Percentiles rank a stretch among this genome's conserved stretches.
Conservation (phyloP, 2,888 invertebrate genomes). For the Ornithoptera priamus region DNA sequence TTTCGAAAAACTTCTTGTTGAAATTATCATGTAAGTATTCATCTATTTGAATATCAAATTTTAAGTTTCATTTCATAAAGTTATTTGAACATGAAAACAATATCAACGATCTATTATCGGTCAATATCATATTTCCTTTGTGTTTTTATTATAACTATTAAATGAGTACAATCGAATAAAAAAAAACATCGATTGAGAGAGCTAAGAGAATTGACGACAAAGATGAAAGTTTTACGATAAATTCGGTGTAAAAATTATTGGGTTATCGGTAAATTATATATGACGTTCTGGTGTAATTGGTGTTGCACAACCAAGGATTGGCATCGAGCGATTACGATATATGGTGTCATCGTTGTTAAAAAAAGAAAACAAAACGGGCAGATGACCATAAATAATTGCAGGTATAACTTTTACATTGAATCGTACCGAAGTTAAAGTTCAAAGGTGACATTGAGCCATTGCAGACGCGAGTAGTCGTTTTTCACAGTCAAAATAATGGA, state of each 20-base stretch:
- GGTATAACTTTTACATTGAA: slow-evolving; percentile 24
- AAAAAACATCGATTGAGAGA: background rate
- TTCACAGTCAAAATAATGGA: background rate
- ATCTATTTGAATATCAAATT: no score
- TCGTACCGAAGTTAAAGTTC: slow-evolving; percentile 17
- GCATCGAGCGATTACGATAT: slow-evolving; percentile 23
- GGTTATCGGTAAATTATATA: background rate
- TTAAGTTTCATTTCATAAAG: no score
- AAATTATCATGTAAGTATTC: no score
- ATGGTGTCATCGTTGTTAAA: slow-evolving; percentile 21
- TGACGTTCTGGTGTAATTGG: background rate
- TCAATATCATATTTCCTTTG: no score
- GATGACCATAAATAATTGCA: slow-evolving; percentile 25
- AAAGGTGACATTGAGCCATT: slow-evolving; percentile 24
- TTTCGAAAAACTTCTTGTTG: no score
- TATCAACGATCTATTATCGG: no score
- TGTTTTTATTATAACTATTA: no score
- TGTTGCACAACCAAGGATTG: slow-evolving; percentile 18
- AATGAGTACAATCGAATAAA: no score
- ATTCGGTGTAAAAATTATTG: background rate
- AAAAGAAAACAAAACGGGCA: slow-evolving; percentile 22
- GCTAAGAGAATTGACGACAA: background rate
- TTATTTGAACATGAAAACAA: no score
- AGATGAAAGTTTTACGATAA: background rate
- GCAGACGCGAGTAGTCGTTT: slow-evolving; percentile 8